Percentiles rank a stretch among this genome's conserved stretches.
Evolutionary conservation across 1,140 invertebrate species (phyloP).

Genomic region (Anoplophora glabripennis): DNA sequence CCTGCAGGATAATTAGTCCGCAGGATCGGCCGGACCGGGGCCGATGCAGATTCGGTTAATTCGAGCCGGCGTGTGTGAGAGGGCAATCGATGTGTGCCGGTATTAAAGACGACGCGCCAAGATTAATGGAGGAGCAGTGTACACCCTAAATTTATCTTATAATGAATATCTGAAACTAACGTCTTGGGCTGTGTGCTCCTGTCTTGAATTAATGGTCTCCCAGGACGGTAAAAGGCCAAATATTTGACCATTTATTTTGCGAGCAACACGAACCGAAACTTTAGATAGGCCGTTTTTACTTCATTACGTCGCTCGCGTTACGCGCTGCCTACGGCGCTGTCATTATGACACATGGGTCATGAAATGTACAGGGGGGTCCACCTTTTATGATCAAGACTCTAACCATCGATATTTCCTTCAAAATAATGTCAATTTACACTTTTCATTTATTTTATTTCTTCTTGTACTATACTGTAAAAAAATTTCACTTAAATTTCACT

Average conservation of each 20-base stretch:
- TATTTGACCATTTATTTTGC: neutral
- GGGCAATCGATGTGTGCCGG: slow-evolving; percentile 30
- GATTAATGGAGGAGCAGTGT: slow-evolving; percentile 27
- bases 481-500: too few species aligned
- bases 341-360: too few species aligned
- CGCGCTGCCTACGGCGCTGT: too few species aligned
- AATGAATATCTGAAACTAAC: slow-evolving; percentile 34
- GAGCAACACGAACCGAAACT: too few species aligned
- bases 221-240: slow-evolving; percentile 4
- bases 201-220: slow-evolving; percentile 27
- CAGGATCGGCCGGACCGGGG: neutral
- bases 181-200: slow-evolving; percentile 23
- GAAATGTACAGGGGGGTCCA: too few species aligned
- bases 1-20: slow-evolving; percentile 10
- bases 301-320: too few species aligned
- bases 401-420: too few species aligned
- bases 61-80: slow-evolving; percentile 3
- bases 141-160: slow-evolving; percentile 30
- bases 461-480: too few species aligned
- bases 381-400: too few species aligned
- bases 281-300: too few species aligned
- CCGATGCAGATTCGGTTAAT: slow-evolving; percentile 15
- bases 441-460: too few species aligned
- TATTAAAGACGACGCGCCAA: slow-evolving; percentile 31
- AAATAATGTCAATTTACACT: too few species aligned